Conservation (phyloP, 2,113 vertebrate species). For the Festucalex cinctus region DNA sequence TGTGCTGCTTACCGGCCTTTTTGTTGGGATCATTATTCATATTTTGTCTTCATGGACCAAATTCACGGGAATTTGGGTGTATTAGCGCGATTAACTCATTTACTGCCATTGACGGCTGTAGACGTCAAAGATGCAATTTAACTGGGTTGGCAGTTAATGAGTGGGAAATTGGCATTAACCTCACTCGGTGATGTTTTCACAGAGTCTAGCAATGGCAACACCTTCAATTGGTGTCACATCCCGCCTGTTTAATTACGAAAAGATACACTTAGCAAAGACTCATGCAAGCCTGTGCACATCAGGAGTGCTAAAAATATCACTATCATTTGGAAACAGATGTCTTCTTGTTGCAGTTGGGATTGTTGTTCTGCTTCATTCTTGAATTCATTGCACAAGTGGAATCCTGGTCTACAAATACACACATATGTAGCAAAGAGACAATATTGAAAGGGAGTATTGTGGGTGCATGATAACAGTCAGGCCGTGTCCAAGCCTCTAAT, state of each 20-base stretch:
- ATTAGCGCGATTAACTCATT: constrained; percentile 69
- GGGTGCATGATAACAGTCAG: constrained; percentile 47
- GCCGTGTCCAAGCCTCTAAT: constrained; percentile 69
- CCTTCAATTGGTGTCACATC: constrained; percentile 96
- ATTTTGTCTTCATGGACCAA: constrained; percentile 24
- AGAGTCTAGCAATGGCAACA: constrained; percentile 92
- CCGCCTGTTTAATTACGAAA: constrained; percentile 89
- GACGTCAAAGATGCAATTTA: too few species aligned
- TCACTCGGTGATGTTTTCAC: constrained; percentile 94
- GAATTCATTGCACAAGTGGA: constrained; percentile 47
- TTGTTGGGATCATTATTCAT: constrained; percentile 75
- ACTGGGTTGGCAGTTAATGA: constrained; percentile 78
- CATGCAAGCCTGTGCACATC: constrained; percentile 15
- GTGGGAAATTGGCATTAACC: constrained; percentile 96
- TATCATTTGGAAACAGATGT: constrained; percentile 7
- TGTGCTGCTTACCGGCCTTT: constrained; percentile 12
- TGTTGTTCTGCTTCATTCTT: background rate
- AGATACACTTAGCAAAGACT: constrained; percentile 81
- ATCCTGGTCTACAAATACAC: constrained; percentile 58
- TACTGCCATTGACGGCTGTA: too few species aligned
- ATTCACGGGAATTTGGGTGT: constrained; percentile 82
- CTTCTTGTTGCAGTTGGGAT: constrained; percentile 6
- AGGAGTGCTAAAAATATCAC: constrained; percentile 36
- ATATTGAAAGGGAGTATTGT: constrained; percentile 36
- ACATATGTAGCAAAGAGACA: constrained; percentile 21